Base-by-base conservation (phyloP, 2,888 invertebrate genomes). In the Sesia apiformis region DNA sequence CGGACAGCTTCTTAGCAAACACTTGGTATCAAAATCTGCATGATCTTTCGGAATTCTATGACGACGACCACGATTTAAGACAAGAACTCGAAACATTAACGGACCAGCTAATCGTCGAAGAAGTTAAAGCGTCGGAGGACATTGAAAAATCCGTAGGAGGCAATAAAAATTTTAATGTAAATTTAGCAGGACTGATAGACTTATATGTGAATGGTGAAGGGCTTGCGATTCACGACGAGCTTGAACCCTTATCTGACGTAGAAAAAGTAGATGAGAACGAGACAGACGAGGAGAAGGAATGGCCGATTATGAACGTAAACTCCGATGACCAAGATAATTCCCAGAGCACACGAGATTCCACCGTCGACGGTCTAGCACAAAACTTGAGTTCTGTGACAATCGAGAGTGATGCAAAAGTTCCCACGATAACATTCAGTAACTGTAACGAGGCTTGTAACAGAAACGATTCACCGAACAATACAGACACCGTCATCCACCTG, bases 381-480 rank as follows among this genome's bases (percentile, higher is more conserved):
- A 78, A 73, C 60, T 69, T 89, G 60, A 69, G 73, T 57, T 69
- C 78, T 43, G 77, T 86, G 50, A 77, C 78, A 69, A 76, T 87
- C 56, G 78, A 84, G 62, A 74, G 74, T 65, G 78, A 86, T 80
- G 81, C 68, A 51, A 81, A 82, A 61, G 76, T 89, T 56, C 90
- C 90, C 51, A 73, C 77, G 58, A 90, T 90, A 81, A 89, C 90
- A 61, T 87, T 88, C 68, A 89, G 87, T 66, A 83, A 88, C 74
- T 90, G 86, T 79, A 81, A 84, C 61, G 89, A 88, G 66, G 76
- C 75, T 58, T 70, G 72, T 62, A 50, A 4, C 38, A 73, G 76
- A 59, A 73, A 68, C 61, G 76, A 80, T 59, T 63, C 62, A 55
- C 71, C 83, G 8, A 71, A 78, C 74, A 82, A 81, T 75, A 74